phyloP scores from a whole-genome alignment of 2,797 vertebrate species.

The Sebastes minor region DNA sequence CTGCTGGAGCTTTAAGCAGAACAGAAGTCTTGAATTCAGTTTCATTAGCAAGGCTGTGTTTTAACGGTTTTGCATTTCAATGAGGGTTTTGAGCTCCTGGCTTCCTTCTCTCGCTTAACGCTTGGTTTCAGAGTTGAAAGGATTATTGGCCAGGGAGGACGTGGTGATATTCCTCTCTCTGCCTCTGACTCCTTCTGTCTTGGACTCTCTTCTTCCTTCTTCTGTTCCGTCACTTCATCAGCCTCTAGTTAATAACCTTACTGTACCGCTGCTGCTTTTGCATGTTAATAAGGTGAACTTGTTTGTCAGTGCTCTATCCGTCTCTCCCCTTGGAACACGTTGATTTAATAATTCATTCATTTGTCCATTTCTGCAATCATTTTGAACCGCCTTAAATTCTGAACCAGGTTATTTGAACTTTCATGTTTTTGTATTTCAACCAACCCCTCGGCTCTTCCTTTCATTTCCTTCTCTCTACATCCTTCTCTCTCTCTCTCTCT shows the following conservation, averaged over 20 bases:
- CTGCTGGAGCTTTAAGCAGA: not conserved
- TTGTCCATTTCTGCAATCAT: not conserved
- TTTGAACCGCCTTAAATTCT: not conserved
- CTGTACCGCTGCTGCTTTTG: not conserved
- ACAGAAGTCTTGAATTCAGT: not conserved
- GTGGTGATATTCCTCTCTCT: not conserved
- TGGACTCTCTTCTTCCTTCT: too few species aligned
- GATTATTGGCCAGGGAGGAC: conserved; percentile 8
- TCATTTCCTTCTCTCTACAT: not conserved
- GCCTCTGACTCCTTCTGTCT: not conserved
- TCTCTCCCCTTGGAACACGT: not conserved
- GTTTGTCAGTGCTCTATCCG: not conserved
- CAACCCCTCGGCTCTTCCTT: not conserved
- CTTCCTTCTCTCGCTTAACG: not conserved
- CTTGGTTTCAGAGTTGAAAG: not conserved
- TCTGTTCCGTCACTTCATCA: not conserved
- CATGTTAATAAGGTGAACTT: not conserved
- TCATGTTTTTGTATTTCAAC: conserved; percentile 1
- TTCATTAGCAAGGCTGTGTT: conserved; percentile 25
- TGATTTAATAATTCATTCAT: not conserved
- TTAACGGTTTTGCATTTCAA: conserved; percentile 27
- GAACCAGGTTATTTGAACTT: not conserved
- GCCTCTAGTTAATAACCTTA: not conserved
- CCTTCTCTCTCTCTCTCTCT: not conserved
- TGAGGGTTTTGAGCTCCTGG: conserved; percentile 25